These are phyloP conservation scores for Hemiscyllium ocellatum DNA, from an alignment of 2,113 vertebrate genomes.

Conservation along the genomic window DNA sequence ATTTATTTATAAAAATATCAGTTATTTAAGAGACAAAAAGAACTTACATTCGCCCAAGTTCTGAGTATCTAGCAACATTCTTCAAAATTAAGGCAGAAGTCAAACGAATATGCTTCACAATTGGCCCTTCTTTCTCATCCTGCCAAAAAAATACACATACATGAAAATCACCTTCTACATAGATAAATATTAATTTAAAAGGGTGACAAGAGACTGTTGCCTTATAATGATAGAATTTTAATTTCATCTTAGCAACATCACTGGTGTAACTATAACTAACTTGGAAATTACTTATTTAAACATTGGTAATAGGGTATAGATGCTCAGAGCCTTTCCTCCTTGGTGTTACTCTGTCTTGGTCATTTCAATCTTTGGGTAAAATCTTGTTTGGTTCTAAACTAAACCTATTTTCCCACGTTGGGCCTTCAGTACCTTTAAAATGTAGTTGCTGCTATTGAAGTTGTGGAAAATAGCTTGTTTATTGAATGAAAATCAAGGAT, in stretches of 20 bases:
- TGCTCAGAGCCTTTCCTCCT: not conserved
- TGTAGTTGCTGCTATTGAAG: not conserved
- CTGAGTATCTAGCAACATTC: slow-evolving; percentile 39
- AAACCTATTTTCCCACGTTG: not conserved
- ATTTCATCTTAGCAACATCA: not conserved
- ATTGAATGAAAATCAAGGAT: not conserved
- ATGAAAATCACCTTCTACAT: not conserved
- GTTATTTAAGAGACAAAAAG: not conserved
- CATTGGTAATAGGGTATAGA: not conserved
- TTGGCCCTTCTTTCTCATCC: slow-evolving; percentile 39
- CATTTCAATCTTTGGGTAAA: not conserved
- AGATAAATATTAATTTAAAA: not conserved
- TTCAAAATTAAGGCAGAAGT: slow-evolving; percentile 36
- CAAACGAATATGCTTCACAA: slow-evolving; percentile 37
- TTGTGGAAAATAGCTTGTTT: not conserved
- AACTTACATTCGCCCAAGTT: slow-evolving; percentile 36
- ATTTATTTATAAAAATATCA: not conserved
- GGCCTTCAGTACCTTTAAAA: not conserved
- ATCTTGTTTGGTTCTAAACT: not conserved
- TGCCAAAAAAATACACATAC: not conserved
- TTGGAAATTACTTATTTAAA: not conserved
- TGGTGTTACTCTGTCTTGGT: not conserved
- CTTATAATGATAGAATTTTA: not conserved
- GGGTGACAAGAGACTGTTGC: not conserved
- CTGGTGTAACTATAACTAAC: not conserved